Evolutionary conservation across 2,888 invertebrate species (phyloP).

Genomic region (Tricholauxania praeusta): DNA sequence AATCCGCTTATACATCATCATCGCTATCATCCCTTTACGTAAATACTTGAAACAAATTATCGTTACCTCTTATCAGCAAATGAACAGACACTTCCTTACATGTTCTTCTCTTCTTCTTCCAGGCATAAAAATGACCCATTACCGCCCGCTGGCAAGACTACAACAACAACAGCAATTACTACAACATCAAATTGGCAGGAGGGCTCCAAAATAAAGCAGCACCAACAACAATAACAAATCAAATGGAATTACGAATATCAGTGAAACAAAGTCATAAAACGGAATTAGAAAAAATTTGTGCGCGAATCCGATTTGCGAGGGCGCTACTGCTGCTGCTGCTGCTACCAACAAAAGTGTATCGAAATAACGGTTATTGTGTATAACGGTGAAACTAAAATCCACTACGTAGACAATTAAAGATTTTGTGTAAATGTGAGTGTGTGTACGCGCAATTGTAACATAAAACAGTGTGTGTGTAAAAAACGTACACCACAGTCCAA

Average conservation of each 20-base stretch:
- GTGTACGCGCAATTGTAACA: background rate
- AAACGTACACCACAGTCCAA: constrained; percentile 1
- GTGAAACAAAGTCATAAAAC: constrained; percentile 57
- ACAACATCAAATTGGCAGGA: constrained; percentile 11
- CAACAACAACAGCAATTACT: constrained; percentile 37
- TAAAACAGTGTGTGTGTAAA: background rate
- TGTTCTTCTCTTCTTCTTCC: constrained; percentile 49
- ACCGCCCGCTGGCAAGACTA: constrained; percentile 35
- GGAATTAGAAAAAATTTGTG: constrained; percentile 50
- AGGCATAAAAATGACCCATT: constrained; percentile 57
- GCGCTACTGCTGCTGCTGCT: background rate
- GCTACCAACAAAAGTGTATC: constrained; percentile 4
- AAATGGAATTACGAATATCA: constrained; percentile 55
- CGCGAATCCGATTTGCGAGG: constrained; percentile 47
- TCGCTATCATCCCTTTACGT: background rate
- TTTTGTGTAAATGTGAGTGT: background rate
- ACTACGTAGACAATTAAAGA: background rate
- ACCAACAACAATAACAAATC: constrained; percentile 46
- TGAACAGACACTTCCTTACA: constrained; percentile 49
- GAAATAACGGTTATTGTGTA: constrained; percentile 20
- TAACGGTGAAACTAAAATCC: constrained; percentile 14
- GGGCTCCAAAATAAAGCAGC: background rate
- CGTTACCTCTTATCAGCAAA: constrained; percentile 56
- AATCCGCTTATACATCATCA: constrained; percentile 53
- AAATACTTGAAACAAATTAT: constrained; percentile 45